Evolutionary conservation across 1,140 invertebrate genomes (phyloP).

Genomic region (Hermetia illucens): DNA sequence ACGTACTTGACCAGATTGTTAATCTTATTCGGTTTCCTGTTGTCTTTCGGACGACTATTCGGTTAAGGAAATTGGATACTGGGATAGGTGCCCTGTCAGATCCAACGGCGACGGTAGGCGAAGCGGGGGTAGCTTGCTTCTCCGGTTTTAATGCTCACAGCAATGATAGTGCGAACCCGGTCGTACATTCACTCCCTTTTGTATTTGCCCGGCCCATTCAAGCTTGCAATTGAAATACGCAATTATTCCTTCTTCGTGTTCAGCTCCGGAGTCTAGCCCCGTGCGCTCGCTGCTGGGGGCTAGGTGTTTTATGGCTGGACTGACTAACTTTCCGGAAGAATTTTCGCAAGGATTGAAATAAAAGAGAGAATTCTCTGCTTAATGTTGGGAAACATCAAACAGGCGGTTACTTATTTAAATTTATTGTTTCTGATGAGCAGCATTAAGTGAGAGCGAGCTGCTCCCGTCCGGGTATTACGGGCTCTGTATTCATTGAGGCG

Average conservation of each 20-base stretch:
- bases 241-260: background rate
- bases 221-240: background rate
- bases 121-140: background rate
- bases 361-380: background rate
- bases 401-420: constrained; percentile 1
- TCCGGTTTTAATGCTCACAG: background rate
- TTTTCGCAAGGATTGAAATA: background rate
- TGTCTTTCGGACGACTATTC: too few species aligned
- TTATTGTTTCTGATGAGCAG: background rate
- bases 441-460: background rate
- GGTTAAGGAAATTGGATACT: too few species aligned
- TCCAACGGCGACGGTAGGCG: background rate
- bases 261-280: too few species aligned
- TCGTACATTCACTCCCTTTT: background rate
- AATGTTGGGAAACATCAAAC: background rate
- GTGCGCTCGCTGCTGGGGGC: too few species aligned
- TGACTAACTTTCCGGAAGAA: background rate
- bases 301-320: too few species aligned
- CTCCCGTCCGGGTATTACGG: background rate
- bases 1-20: too few species aligned
- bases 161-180: background rate
- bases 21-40: too few species aligned
- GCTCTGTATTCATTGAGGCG: background rate
- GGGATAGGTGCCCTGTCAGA: too few species aligned
- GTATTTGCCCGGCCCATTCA: background rate